Evolutionary conservation across 2,113 vertebrate species (phyloP), one percentile per base, ranked within the genome.

Genomic region (Cyprinodon brontotheroides): DNA sequence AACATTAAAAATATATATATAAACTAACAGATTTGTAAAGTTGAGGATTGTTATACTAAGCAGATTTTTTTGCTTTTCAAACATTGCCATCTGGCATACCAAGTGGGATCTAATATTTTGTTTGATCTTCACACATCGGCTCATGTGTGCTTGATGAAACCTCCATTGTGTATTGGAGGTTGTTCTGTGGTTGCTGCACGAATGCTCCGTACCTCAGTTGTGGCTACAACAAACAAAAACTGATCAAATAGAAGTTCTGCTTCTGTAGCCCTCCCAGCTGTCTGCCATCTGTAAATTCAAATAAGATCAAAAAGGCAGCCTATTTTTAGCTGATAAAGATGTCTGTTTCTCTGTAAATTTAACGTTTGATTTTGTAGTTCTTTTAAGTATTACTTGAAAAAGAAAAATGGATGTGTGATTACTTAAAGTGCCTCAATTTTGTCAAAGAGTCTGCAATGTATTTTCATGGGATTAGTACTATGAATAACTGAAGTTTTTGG

Each of bases 361-460:
- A 29, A 40, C 70, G 61, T 82, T 80, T 89, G 82, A 87, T 91
- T 91, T 90, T 81, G 83, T 91, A 86, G 82, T 84, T 83, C 64
- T 90, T 85, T 87, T 65, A 69, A 68, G 85, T 81, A 86, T 81
- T 91, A 87, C 89, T 15, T 8, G 77, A 67, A 77, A 82, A 85
- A 72, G 80, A 68, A 60, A 84, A 71, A 74, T 62, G 40, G 65
- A 81, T 60, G 60, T 38, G 39, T 80, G 85, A 80, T 83, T 82
- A 84, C 65, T 83, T 84, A 50, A 82, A 89, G 47, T 60, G 76
- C 37, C 69, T 79, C 47, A 14, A 6, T 50, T 50, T 50, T 50
- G 48, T 20, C 48, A 50, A 14, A 50, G 15, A 15, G 17, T 5
- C 48, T 7, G 4, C 15, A 50, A 20, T 41, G 41, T 9, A 41